phyloP scores from a whole-genome alignment of 2,888 invertebrate species.

The Andrena marginata region DNA sequence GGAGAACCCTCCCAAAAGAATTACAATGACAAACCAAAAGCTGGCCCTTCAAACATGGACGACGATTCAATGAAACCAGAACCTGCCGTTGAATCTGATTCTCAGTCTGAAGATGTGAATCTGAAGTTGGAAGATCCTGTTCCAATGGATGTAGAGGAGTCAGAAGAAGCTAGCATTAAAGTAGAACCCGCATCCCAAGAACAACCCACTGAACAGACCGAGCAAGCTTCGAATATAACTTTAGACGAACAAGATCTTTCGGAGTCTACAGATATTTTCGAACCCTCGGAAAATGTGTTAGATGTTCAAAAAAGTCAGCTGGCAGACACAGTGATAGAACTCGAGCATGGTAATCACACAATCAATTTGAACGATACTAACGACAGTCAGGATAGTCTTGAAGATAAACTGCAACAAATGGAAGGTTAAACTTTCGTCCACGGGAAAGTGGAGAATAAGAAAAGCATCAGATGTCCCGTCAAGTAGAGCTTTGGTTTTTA shows the following conservation, averaged over 20 bases:
- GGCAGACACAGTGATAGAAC: slow-evolving; percentile 78
- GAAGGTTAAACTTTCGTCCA: slow-evolving; percentile 76
- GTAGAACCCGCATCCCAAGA: slow-evolving; percentile 43
- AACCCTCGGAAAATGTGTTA: slow-evolving; percentile 66
- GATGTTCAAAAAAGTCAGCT: slow-evolving; percentile 68
- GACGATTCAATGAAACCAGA: slow-evolving; percentile 41
- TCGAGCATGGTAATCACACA: slow-evolving; percentile 75
- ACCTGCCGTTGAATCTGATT: slow-evolving; percentile 20
- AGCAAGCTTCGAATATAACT: slow-evolving; percentile 56
- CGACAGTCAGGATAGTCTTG: slow-evolving; percentile 83
- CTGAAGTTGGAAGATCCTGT: slow-evolving; percentile 52
- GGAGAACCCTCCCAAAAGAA: slow-evolving; percentile 59
- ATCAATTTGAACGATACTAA: slow-evolving; percentile 82
- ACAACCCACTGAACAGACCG: slow-evolving; percentile 58
- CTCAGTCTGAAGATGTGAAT: slow-evolving; percentile 32
- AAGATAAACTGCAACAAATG: slow-evolving; percentile 83
- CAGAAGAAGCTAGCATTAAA: slow-evolving; percentile 61
- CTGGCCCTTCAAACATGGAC: slow-evolving; percentile 30
- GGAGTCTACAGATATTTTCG: slow-evolving; percentile 77
- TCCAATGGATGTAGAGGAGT: slow-evolving; percentile 50
- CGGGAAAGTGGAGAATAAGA: neutral
- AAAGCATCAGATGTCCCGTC: neutral
- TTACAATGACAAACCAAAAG: slow-evolving; percentile 45
- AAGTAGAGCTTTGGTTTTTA: slow-evolving; percentile 10
- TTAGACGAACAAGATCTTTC: slow-evolving; percentile 72